These are phyloP conservation scores for Uria aalge DNA, from an alignment of 2,113 vertebrate species.

Conservation along the genomic window DNA sequence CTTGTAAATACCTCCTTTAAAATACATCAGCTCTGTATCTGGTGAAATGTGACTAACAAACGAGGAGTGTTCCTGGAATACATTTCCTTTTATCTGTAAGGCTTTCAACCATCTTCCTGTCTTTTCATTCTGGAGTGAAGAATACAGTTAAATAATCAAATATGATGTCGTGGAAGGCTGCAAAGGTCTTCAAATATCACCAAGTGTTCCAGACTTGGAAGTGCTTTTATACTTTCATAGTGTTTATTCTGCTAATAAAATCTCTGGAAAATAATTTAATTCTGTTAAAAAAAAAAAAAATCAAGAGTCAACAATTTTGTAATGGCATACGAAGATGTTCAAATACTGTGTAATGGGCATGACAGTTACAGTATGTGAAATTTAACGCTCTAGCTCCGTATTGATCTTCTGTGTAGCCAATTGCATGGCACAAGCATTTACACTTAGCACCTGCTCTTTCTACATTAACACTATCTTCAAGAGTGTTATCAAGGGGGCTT, in stretches of 20 bases:
- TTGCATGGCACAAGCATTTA: slow-evolving; percentile 41
- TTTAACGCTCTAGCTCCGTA: slow-evolving; percentile 83
- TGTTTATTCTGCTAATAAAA: background rate
- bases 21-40: background rate
- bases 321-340: background rate
- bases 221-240: background rate
- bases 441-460: slow-evolving; percentile 68
- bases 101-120: background rate
- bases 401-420: slow-evolving; percentile 67
- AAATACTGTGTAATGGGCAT: slow-evolving; percentile 43
- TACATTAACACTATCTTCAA: slow-evolving; percentile 78
- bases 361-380: slow-evolving; percentile 71
- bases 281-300: background rate
- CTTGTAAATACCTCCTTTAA: background rate
- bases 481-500: slow-evolving; percentile 28
- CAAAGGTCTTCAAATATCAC: background rate
- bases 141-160: background rate
- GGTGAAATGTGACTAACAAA: background rate
- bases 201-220: background rate
- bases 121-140: background rate
- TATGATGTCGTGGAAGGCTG: background rate
- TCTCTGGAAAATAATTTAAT: slow-evolving; percentile 2
- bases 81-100: background rate
- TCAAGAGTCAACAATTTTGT: slow-evolving; percentile 16
- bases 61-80: background rate